phyloP scores from a whole-genome alignment of 2,888 invertebrate genomes.

The Clunio marinus region DNA sequence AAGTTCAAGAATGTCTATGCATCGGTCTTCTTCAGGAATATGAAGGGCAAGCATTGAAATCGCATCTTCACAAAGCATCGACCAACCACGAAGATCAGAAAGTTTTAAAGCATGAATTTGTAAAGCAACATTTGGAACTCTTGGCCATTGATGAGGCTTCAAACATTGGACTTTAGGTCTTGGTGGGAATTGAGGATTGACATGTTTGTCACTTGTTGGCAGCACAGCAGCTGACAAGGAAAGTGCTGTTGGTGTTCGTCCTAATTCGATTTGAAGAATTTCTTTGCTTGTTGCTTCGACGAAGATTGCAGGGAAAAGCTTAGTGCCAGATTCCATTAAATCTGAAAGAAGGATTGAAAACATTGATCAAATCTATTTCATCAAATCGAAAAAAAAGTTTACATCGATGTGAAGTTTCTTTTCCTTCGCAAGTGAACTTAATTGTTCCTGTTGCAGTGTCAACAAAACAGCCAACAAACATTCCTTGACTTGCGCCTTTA shows the following conservation, averaged over 20 bases:
- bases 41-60: slow-evolving; percentile 96
- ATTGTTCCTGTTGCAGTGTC: slow-evolving; percentile 93
- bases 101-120: slow-evolving; percentile 95
- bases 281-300: slow-evolving; percentile 98
- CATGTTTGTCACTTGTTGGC: slow-evolving; percentile 91
- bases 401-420: slow-evolving; percentile 82
- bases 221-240: slow-evolving; percentile 94
- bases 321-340: slow-evolving; percentile 98
- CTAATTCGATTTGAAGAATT: slow-evolving; percentile 95
- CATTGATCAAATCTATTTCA: too few relatives aligned
- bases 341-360: too few relatives aligned
- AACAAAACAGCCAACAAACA: slow-evolving; percentile 96
- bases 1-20: slow-evolving; percentile 93
- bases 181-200: slow-evolving; percentile 88
- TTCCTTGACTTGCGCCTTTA: slow-evolving; percentile 91
- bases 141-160: slow-evolving; percentile 93
- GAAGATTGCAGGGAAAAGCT: slow-evolving; percentile 97
- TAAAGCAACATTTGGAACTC: slow-evolving; percentile 90
- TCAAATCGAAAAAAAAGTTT: too few relatives aligned
- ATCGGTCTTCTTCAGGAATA: slow-evolving; percentile 97
- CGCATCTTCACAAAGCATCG: slow-evolving; percentile 96
- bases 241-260: slow-evolving; percentile 85
- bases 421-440: slow-evolving; percentile 94
- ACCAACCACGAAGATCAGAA: slow-evolving; percentile 97
- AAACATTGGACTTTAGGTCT: slow-evolving; percentile 88